Percentiles rank a stretch among this genome's conserved stretches.
Evolutionary conservation across 2,888 invertebrate genomes (phyloP).

Genomic region (Pyrgus malvae): DNA sequence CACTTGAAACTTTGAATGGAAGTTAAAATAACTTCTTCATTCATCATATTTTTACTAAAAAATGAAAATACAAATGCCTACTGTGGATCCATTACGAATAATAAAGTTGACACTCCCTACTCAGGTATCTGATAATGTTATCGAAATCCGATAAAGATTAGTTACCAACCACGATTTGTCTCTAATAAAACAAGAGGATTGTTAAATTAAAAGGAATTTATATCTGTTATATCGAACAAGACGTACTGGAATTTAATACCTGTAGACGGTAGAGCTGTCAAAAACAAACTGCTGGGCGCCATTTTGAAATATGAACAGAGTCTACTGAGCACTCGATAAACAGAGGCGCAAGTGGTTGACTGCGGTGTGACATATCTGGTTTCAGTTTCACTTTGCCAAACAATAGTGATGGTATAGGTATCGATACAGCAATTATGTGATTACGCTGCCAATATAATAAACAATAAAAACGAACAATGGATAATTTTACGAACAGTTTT

Average conservation of each 20-base stretch:
- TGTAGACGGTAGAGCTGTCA: slow-evolving; percentile 29
- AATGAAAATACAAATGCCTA: too few relatives aligned
- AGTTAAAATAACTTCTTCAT: slow-evolving; percentile 31
- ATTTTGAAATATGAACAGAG: slow-evolving; percentile 33
- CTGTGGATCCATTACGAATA: neutral
- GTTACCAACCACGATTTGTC: neutral
- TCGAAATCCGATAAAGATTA: slow-evolving; percentile 11
- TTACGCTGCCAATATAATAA: too few relatives aligned
- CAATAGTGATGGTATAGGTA: neutral
- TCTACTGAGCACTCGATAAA: neutral
- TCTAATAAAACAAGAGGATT: slow-evolving; percentile 5
- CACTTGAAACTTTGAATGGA: too few relatives aligned
- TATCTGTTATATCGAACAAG: neutral
- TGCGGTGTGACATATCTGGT: neutral
- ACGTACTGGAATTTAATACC: neutral
- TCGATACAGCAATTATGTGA: too few relatives aligned
- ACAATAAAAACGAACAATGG: too few relatives aligned
- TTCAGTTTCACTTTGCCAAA: too few relatives aligned
- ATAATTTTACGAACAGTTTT: too few relatives aligned
- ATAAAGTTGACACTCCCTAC: slow-evolving; percentile 16
- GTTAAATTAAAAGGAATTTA: neutral
- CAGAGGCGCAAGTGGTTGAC: neutral
- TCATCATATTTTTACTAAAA: too few relatives aligned
- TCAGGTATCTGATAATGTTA: slow-evolving; percentile 9
- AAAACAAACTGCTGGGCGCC: slow-evolving; percentile 30